Evolutionary conservation across 2,797 vertebrate species (phyloP).

Genomic region (Lepilemur septentrionalis): DNA sequence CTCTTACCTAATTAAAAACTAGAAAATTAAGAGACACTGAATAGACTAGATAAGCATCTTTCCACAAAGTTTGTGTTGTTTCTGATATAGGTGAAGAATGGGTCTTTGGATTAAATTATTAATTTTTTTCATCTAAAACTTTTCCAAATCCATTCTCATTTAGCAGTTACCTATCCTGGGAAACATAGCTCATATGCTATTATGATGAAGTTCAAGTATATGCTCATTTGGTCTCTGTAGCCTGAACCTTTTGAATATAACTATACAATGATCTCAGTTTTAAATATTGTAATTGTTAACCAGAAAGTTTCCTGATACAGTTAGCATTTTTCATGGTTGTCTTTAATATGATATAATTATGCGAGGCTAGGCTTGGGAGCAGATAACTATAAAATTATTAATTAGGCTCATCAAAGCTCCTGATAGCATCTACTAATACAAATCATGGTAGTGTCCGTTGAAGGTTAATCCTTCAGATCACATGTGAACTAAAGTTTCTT

Average conservation of each 20-base stretch:
- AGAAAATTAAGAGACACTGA: not conserved
- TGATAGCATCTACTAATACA: not conserved
- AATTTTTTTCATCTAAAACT: not conserved
- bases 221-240: not conserved
- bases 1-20: slow-evolving; percentile 9
- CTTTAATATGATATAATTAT: not conserved
- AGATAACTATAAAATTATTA: not conserved
- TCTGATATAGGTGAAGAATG: not conserved
- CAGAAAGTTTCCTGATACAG: not conserved
- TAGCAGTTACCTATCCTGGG: not conserved
- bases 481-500: not conserved
- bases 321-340: not conserved
- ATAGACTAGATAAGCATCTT: not conserved
- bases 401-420: not conserved
- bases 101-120: not conserved
- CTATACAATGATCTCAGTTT: not conserved
- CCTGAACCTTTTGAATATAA: not conserved
- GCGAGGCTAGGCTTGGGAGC: not conserved
- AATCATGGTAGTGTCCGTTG: not conserved
- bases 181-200: not conserved
- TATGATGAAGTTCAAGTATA: not conserved
- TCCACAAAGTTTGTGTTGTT: not conserved
- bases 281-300: not conserved
- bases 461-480: not conserved
- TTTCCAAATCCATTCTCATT: not conserved